Evolutionary conservation across 2,797 vertebrate genomes (phyloP).

Genomic region (Sitta carolinensis): DNA sequence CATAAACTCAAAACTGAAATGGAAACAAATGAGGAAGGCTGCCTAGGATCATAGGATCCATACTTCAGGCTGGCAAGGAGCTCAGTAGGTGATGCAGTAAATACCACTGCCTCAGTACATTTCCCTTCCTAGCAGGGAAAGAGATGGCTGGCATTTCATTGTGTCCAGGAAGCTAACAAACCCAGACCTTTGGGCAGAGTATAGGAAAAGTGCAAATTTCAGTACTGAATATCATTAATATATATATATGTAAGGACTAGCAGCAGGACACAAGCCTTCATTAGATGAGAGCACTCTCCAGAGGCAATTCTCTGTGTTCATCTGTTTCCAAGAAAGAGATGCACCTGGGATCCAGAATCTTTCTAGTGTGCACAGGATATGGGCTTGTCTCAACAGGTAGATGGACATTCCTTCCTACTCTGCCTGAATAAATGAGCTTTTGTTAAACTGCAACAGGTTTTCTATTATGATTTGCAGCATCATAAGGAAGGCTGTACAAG

Average conservation of each 20-base stretch:
- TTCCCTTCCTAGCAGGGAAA: background rate
- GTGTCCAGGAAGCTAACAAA: background rate
- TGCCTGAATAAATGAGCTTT: background rate
- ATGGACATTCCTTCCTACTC: background rate
- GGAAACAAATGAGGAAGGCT: background rate
- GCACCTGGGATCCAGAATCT: background rate
- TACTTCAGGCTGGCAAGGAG: background rate
- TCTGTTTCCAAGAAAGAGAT: background rate
- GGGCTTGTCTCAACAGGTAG: background rate
- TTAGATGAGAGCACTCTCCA: background rate
- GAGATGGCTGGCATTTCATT: background rate
- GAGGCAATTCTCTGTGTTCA: background rate
- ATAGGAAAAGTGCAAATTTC: background rate
- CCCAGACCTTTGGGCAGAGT: background rate
- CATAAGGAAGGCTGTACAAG: background rate
- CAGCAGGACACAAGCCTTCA: background rate
- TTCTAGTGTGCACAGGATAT: background rate
- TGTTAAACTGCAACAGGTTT: background rate
- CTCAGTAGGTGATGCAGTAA: background rate
- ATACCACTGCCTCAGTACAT: background rate
- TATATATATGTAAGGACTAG: background rate
- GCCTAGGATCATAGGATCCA: background rate
- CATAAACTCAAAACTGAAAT: background rate
- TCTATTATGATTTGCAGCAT: background rate
- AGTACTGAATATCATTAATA: background rate